Percentiles rank a stretch among this genome's conserved stretches.
These are phyloP conservation scores for Oreochromis aureus DNA, from an alignment of 2,113 vertebrate species.

Conservation along the genomic window DNA sequence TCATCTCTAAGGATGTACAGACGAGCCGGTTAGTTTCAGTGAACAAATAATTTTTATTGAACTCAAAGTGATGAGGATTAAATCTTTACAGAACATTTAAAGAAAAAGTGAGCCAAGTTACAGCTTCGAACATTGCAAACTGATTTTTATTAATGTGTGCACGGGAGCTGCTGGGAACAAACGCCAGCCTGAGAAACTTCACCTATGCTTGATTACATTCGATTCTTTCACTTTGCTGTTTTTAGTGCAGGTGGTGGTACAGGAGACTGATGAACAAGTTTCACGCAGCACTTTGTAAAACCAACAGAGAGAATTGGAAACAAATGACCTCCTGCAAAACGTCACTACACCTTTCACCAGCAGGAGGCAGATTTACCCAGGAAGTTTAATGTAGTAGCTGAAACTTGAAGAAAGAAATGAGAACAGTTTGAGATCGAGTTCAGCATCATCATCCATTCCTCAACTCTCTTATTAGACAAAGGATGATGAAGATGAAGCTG, in stretches of 20 bases:
- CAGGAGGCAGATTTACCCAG: not conserved
- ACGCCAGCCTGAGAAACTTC: not conserved
- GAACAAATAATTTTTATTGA: not conserved
- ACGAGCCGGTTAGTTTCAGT: not conserved
- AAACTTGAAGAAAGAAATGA: not conserved
- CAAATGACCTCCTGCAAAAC: not conserved
- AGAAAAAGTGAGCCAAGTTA: fast-evolving
- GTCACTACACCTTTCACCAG: not conserved
- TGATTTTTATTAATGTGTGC: not conserved
- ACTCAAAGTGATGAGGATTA: not conserved
- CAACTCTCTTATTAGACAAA: not conserved
- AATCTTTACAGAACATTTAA: not conserved
- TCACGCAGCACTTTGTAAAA: not conserved
- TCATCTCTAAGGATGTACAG: not conserved
- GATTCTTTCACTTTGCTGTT: not conserved
- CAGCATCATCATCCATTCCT: not conserved
- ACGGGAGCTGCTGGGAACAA: not conserved
- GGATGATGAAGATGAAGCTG: not conserved
- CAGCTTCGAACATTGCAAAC: not conserved
- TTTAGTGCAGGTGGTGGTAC: not conserved
- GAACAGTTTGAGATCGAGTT: not conserved
- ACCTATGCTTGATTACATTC: not conserved
- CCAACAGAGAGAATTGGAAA: not conserved
- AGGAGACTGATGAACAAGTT: not conserved
- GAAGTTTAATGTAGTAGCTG: not conserved